Conservation (phyloP, 2,797 vertebrate genomes). For the Diceros bicornis region DNA sequence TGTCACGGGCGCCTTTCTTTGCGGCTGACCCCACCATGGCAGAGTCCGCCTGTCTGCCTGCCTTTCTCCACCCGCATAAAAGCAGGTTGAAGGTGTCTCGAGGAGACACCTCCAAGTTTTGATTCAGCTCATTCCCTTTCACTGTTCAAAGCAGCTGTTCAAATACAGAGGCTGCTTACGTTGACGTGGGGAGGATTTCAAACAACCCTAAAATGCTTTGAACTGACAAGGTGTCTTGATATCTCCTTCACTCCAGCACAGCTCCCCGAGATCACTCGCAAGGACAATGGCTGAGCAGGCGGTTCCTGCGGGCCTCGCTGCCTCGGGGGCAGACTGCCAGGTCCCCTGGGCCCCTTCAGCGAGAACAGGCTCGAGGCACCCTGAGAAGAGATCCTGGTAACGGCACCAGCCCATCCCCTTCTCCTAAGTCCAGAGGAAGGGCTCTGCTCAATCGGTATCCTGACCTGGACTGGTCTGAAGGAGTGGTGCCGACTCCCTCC, state of each 20-base stretch:
- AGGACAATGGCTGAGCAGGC: slow-evolving; percentile 77
- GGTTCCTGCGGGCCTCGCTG: not conserved
- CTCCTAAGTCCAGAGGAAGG: not conserved
- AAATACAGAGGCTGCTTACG: slow-evolving; percentile 89
- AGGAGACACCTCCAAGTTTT: slow-evolving; percentile 89
- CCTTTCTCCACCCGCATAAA: slow-evolving; percentile 83
- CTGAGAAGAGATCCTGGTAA: not conserved
- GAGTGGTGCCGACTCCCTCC: not conserved
- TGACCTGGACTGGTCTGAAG: not conserved
- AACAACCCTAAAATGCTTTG: slow-evolving; percentile 90
- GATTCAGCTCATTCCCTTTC: slow-evolving; percentile 89
- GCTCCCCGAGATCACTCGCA: slow-evolving; percentile 84
- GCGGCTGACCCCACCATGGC: slow-evolving; percentile 81
- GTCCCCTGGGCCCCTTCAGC: not conserved
- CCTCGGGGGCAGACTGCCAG: not conserved
- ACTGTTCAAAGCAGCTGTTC: slow-evolving; percentile 92
- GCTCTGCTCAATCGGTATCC: not conserved
- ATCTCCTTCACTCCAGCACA: slow-evolving; percentile 87
- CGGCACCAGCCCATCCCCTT: not conserved
- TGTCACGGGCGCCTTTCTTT: slow-evolving; percentile 73
- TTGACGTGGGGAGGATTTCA: slow-evolving; percentile 91
- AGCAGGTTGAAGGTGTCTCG: slow-evolving; percentile 87
- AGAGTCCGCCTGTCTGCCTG: slow-evolving; percentile 82
- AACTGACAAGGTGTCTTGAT: slow-evolving; percentile 90
- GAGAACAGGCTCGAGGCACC: not conserved